Evolutionary conservation across 2,797 vertebrate species (phyloP).

Genomic region (Poeciliopsis presidionis): DNA sequence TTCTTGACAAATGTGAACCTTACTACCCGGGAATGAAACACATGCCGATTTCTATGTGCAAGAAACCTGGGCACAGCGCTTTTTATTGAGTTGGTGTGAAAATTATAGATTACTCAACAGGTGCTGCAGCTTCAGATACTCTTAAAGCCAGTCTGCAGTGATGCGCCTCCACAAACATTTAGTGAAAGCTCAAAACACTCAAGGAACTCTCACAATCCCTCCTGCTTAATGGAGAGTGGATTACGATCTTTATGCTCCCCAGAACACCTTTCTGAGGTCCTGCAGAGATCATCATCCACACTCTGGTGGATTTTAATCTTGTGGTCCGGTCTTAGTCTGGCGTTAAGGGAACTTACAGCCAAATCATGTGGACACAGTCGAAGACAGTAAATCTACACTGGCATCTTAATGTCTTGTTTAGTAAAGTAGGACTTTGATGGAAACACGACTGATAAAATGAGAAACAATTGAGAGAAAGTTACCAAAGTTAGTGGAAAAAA

Average conservation of each 20-base stretch:
- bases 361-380: not conserved
- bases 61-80: not conserved
- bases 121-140: not conserved
- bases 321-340: not conserved
- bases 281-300: not conserved
- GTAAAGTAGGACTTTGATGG: not conserved
- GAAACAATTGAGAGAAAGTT: not conserved
- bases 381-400: not conserved
- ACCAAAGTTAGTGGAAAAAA: not conserved
- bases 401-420: conserved; percentile 1
- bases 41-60: not conserved
- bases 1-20: not conserved
- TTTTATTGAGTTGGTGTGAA: not conserved
- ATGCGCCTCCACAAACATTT: not conserved
- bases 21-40: not conserved
- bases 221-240: not conserved
- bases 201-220: not conserved
- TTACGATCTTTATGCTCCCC: not conserved
- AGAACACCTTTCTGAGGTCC: not conserved
- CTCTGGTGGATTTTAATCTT: not conserved
- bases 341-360: not conserved
- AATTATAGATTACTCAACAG: not conserved
- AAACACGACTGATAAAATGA: not conserved
- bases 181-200: not conserved
- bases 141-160: not conserved